These are phyloP conservation scores for Saimiri boliviensis DNA, from an alignment of 2,113 vertebrate genomes.

Conservation along the genomic window DNA sequence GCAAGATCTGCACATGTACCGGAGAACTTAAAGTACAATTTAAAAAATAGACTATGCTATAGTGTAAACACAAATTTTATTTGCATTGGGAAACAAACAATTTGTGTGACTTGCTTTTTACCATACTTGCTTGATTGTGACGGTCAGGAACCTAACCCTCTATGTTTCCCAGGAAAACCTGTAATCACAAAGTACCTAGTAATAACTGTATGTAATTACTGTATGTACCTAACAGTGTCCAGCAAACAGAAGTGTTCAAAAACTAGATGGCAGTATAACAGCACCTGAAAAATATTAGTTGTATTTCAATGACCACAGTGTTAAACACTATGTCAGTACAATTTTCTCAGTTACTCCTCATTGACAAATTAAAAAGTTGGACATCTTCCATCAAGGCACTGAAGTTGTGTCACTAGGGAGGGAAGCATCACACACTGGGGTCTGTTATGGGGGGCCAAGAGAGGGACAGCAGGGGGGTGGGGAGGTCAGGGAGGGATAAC, in stretches of 20 bases:
- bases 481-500: no score
- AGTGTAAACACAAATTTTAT: no score
- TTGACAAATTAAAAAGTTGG: background rate
- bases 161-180: background rate
- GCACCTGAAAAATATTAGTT: background rate
- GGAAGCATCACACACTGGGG: no score
- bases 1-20: no score
- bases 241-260: background rate
- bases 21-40: no score
- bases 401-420: background rate
- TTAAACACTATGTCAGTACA: background rate
- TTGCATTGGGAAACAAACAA: background rate
- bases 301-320: background rate
- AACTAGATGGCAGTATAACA: accelerated
- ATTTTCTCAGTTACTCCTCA: slow-evolving; percentile 27
- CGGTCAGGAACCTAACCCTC: background rate
- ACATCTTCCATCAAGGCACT: background rate
- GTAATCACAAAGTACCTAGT: background rate
- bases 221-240: background rate
- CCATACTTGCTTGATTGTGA: background rate
- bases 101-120: background rate
- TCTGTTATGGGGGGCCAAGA: no score
- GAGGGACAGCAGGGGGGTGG: no score
- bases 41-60: no score
- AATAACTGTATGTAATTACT: no score